Percentiles rank a stretch among this genome's conserved stretches.
These are phyloP conservation scores for Manacus vitellinus DNA, from an alignment of 2,113 vertebrate genomes.

Conservation along the genomic window DNA sequence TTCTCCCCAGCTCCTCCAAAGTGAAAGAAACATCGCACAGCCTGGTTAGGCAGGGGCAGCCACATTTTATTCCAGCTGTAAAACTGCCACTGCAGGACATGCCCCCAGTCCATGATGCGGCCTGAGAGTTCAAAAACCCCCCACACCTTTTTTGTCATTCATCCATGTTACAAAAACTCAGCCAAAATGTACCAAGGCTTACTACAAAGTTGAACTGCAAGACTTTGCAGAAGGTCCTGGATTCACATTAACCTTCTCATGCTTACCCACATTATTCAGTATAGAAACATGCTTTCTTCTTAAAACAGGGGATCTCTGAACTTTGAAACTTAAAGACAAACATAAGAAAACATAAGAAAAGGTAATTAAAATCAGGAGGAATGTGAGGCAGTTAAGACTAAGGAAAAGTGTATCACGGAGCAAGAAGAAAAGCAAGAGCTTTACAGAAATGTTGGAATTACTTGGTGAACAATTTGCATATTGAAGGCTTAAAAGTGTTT, in stretches of 20 bases:
- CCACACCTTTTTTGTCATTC: background rate
- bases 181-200: background rate
- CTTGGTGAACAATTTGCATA: background rate
- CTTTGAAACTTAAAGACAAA: background rate
- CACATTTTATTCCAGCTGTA: background rate
- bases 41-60: rapidly evolving
- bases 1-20: background rate
- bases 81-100: background rate
- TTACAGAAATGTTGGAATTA: background rate
- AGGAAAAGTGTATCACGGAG: background rate
- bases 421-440: background rate
- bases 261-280: background rate
- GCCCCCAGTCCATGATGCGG: background rate
- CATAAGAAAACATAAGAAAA: background rate
- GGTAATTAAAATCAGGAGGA: background rate
- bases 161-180: background rate
- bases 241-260: background rate
- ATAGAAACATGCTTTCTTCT: background rate
- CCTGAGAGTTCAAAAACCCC: background rate
- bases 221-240: background rate
- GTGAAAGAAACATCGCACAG: rapidly evolving
- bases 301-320: background rate
- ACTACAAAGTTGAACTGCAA: background rate
- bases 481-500: background rate
- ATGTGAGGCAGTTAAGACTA: background rate